Percentiles rank a stretch among this genome's conserved stretches.
These are phyloP conservation scores for Hyles vespertilio DNA, from an alignment of 1,140 invertebrate species.

Conservation along the genomic window DNA sequence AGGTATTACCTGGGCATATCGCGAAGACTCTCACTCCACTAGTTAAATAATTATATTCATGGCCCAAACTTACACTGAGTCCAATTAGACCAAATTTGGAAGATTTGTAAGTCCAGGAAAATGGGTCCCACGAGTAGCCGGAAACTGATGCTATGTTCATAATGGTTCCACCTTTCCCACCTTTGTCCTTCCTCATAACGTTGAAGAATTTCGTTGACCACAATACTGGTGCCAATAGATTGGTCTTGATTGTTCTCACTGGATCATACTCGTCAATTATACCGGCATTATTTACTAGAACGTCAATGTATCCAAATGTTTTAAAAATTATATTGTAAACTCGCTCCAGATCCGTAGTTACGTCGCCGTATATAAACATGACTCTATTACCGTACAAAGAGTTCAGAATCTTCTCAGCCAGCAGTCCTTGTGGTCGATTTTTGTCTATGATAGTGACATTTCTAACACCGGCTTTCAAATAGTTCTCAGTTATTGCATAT, in stretches of 20 bases:
- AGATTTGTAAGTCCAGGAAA: constrained; percentile 79
- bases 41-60: constrained; percentile 69
- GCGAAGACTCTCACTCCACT: constrained; percentile 70
- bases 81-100: constrained; percentile 79
- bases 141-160: constrained; percentile 79
- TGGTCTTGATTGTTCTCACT: constrained; percentile 52
- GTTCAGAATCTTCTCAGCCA: constrained; percentile 51
- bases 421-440: constrained; percentile 27
- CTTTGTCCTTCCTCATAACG: constrained; percentile 77
- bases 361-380: constrained; percentile 70
- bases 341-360: constrained; percentile 54
- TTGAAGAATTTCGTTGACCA: constrained; percentile 53
- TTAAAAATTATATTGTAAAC: constrained; percentile 50
- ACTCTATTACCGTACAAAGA: constrained; percentile 67
- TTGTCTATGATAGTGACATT: not conserved
- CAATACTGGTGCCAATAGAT: constrained; percentile 46
- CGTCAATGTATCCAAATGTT: constrained; percentile 72
- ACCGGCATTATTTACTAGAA: constrained; percentile 79
- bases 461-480: not conserved
- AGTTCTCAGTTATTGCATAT: constrained; percentile 3
- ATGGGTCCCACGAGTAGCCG: constrained; percentile 76
- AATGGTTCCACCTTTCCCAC: constrained; percentile 78
- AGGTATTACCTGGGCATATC: constrained; percentile 70
- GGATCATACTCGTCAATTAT: constrained; percentile 73
- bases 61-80: constrained; percentile 69